These are phyloP conservation scores for Brachionus rotundiformis DNA, from an alignment of 1,140 invertebrate species.

Conservation along the genomic window DNA sequence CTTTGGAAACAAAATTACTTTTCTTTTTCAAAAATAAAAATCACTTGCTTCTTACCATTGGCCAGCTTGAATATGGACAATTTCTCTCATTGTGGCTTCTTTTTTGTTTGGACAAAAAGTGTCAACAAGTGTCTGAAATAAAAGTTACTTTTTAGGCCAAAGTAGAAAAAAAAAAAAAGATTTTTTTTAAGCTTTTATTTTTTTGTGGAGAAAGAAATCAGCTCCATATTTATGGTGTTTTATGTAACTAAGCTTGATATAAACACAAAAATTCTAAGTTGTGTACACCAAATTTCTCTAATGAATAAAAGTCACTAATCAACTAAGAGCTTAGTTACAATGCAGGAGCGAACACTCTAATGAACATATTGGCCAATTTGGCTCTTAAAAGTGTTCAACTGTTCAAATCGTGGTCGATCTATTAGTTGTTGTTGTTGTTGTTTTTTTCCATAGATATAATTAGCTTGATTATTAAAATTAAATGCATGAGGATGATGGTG, in stretches of 20 bases:
- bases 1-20: neutral
- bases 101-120: neutral
- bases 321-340: neutral
- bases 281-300: constrained; percentile 11
- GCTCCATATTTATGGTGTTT: neutral
- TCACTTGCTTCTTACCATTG: too few species aligned
- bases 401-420: neutral
- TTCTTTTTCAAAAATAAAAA: too few species aligned
- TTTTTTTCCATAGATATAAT: neutral
- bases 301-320: neutral
- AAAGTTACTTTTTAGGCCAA: neutral
- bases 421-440: too few species aligned
- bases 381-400: neutral
- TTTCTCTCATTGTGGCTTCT: constrained; percentile 9
- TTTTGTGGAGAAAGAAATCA: neutral
- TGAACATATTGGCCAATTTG: neutral
- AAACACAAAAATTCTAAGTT: constrained; percentile 1
- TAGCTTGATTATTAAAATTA: neutral
- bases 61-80: constrained; percentile 44
- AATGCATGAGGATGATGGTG: neutral
- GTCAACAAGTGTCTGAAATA: neutral
- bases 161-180: neutral
- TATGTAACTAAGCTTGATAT: neutral
- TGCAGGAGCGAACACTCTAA: neutral
- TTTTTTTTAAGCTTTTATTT: neutral